Percentiles rank a stretch among this genome's conserved stretches.
Conservation (phyloP, 2,113 vertebrate species). For the Boulengeromyrus knoepffleri region DNA sequence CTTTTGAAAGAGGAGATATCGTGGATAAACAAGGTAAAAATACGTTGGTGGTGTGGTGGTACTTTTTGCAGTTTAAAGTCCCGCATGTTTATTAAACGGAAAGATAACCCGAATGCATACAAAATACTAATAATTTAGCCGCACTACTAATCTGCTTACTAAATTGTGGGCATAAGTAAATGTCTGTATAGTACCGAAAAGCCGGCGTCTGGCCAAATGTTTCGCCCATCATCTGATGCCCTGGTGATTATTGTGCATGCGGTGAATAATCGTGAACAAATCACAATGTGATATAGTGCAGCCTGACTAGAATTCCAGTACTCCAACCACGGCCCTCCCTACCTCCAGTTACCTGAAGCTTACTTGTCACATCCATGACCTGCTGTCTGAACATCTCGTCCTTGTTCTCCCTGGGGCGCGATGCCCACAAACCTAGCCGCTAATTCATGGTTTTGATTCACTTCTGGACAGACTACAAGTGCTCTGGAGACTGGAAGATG, state of each 20-base stretch:
- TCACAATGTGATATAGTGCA: not conserved
- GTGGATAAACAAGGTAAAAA: not conserved
- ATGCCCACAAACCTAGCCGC: not conserved
- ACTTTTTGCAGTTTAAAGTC: too few species aligned
- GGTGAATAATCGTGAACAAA: not conserved
- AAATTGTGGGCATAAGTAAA: not conserved
- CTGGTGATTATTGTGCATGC: not conserved
- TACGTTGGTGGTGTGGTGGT: too few species aligned
- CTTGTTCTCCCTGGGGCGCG: not conserved
- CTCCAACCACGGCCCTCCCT: not conserved
- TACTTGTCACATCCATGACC: not conserved
- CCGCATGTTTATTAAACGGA: too few species aligned
- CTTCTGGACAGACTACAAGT: not conserved
- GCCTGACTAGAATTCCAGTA: not conserved
- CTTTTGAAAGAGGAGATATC: not conserved
- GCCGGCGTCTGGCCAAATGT: not conserved
- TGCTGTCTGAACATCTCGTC: not conserved
- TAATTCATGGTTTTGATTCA: not conserved
- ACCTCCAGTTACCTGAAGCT: not conserved
- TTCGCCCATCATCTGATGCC: not conserved
- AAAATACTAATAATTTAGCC: too few species aligned
- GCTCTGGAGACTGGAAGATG: not conserved
- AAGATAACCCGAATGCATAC: too few species aligned
- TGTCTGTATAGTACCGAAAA: not conserved
- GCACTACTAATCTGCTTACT: too few species aligned